These are phyloP conservation scores for Sesamia inferens DNA, from an alignment of 2,888 invertebrate genomes.

Conservation along the genomic window DNA sequence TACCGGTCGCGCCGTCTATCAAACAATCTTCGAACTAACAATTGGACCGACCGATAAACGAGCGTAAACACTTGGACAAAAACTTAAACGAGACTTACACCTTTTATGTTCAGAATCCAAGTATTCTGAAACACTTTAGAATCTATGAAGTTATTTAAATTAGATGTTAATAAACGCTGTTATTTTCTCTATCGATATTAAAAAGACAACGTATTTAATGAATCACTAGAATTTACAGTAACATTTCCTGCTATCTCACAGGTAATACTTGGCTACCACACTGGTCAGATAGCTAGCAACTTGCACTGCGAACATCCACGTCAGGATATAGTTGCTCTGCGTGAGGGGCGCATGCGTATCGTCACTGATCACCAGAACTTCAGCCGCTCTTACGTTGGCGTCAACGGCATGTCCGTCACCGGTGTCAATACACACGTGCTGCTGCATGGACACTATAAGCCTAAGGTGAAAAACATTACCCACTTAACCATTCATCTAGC, in stretches of 20 bases:
- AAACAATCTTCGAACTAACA: too few species aligned
- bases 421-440: constrained; percentile 80
- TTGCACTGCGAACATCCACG: constrained; percentile 91
- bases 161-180: not conserved
- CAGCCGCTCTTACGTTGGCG: constrained; percentile 84
- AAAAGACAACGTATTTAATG: too few species aligned
- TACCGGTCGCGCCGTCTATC: too few species aligned
- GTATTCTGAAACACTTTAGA: too few species aligned
- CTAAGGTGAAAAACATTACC: constrained; percentile 72
- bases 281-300: constrained; percentile 92
- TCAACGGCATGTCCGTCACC: constrained; percentile 78
- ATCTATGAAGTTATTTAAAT: too few species aligned
- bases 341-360: constrained; percentile 88
- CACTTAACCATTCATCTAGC: not conserved
- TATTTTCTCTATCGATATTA: too few species aligned
- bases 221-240: not conserved
- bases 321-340: constrained; percentile 85
- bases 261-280: constrained; percentile 91
- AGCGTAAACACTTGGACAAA: too few species aligned
- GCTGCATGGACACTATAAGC: constrained; percentile 76
- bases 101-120: too few species aligned
- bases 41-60: too few species aligned
- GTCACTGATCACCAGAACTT: constrained; percentile 90
- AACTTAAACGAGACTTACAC: too few species aligned
- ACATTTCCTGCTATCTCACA: constrained; percentile 60